Conservation (phyloP, 2,113 vertebrate genomes). For the Eclectus roratus region DNA sequence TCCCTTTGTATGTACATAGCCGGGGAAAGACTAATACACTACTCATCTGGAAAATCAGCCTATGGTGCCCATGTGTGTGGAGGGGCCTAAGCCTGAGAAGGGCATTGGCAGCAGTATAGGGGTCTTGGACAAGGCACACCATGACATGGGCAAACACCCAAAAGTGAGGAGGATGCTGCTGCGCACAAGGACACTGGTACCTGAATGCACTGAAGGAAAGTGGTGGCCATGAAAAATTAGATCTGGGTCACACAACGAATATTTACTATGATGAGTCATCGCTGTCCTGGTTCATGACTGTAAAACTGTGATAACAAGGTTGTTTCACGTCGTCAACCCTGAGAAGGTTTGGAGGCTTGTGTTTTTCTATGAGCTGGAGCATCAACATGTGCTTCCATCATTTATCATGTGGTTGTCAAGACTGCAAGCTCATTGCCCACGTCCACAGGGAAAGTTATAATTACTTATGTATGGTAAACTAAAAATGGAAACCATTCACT, state of each 20-base stretch:
- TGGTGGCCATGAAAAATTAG: not conserved
- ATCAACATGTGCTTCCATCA: not conserved
- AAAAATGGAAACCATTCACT: not conserved
- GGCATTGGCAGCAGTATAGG: fast-evolving
- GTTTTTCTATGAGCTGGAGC: not conserved
- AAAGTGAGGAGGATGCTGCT: not conserved
- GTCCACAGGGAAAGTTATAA: not conserved
- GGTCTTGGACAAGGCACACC: not conserved
- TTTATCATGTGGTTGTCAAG: not conserved
- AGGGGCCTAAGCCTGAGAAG: not conserved
- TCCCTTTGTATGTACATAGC: not conserved
- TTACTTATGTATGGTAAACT: not conserved
- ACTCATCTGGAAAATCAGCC: not conserved
- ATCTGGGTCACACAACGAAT: not conserved
- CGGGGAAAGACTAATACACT: not conserved
- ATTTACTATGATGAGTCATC: not conserved
- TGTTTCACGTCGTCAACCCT: not conserved
- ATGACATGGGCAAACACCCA: not conserved
- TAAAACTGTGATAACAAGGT: not conserved
- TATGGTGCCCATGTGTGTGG: not conserved
- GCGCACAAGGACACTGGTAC: fast-evolving
- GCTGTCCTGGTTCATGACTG: not conserved
- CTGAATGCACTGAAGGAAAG: not conserved
- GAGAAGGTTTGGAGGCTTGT: not conserved
- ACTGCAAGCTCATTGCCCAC: not conserved